Evolutionary conservation across 2,888 invertebrate genomes (phyloP), one percentile per base, ranked within the genome.

Genomic region (Macroteleia sp.): DNA sequence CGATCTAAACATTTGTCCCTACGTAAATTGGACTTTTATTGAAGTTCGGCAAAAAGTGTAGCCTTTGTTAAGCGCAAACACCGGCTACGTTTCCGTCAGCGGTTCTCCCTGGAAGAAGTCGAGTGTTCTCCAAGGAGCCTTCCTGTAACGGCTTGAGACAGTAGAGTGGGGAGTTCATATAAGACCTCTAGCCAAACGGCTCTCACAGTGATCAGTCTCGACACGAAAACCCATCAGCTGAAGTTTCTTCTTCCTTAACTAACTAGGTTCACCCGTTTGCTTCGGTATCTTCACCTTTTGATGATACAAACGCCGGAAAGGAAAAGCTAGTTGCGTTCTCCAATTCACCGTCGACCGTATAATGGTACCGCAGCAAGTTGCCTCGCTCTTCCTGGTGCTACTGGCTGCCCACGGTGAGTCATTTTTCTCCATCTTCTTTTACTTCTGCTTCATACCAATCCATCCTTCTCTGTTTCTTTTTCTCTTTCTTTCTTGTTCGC

Each of bases 181-280:
- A 90, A 90, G 89, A 89, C 89, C 88, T 85, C 87, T 88, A 89
- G 82, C 85, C 89, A 90, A 90, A 88, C 87, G 88, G 88, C 89
- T 90, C 90, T 89, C 88, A 88, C 89, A 90, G 90, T 90, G 89
- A 89, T 86, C 90, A 90, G 90, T 90, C 89, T 87, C 88, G 87
- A 89, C 88, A 89, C 90, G 89, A 90, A 90, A 90, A 90, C 90
- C 88, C 89, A 90, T 89, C 90, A 87, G 85, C 87, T 85, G 86
- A 88, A 56, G 87, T 88, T 87, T 89, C 89, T 87, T 89, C 88
- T 84, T 83, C 82, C 74, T 76, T 80, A 66, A 69, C 70, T 75
- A 66, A 67, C 56, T 50, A 71, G 48, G 56, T 77, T 71, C 71
- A 8, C 57, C 54, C 10, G 56, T 57, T 80, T 61, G 70, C 69